Base-by-base conservation (phyloP, 2,113 vertebrate species). In the Rhodinocichla rosea region DNA sequence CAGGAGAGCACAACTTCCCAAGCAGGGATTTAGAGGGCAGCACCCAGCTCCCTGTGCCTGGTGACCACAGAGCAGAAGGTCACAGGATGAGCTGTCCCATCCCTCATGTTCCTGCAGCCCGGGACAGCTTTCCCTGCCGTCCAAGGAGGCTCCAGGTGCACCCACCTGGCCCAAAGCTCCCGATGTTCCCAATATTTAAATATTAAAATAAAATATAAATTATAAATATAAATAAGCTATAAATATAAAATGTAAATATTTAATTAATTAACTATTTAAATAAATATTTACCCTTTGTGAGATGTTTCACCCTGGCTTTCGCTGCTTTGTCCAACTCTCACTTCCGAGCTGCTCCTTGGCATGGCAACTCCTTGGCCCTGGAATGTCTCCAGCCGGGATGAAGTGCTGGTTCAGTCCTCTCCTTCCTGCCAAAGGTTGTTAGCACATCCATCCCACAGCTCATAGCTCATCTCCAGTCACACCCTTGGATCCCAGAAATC, bases 261-360 rank as follows among this genome's bases (percentile, higher is more conserved):
- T 26, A 8, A 49, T 26, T 49, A 49, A 50, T 49, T 28, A 52
- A 28, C 17, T 0, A 0, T 53, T 53, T 53, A 17, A 53, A 53
- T 52, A 52, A 17, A 28, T 53, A 24, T 32, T 70, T 37, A 33
- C 22, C 12, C 40, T 50, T 0, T 19, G 33, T 37, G 53, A 52
- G 35, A 7, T 35, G 33, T 60, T 84, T 79, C 40, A n/a, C 20
- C 52, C 23, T 8, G 1, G 15, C 16, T 83, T 70, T 71, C 2
- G 4, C 49, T 2, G 2, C 47, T 37, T 69, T 15, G 32, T 65
- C 15, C 1, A 0, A 8, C 20, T 87, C 67, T 40, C 53, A 26
- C n/a, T 47, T 83, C 1, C 0, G 21, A 52, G 73, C 8, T 0
- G 0, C 30, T 68, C 32, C 40, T 47, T 11, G 6, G 15, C 0